These are phyloP conservation scores for Stichodactyla helianthus DNA, from an alignment of 64 coral and sea anemone species.

Conservation along the genomic window DNA sequence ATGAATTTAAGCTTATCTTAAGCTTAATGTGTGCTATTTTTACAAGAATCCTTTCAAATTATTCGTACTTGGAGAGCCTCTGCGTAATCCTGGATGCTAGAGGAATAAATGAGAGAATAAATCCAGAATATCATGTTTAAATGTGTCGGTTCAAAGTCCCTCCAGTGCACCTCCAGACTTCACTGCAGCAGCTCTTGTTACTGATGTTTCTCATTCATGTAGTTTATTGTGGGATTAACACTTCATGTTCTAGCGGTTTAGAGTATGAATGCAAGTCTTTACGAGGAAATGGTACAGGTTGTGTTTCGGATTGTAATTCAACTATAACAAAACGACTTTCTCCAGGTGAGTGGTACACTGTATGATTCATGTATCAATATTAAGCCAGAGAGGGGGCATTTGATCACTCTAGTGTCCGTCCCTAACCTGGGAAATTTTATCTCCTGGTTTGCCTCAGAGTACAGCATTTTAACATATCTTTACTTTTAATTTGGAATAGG, in stretches of 20 bases:
- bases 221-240: not conserved
- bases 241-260: not conserved
- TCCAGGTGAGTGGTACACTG: not conserved
- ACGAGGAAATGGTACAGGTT: not conserved
- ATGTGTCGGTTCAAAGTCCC: not conserved
- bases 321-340: not conserved
- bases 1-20: no score
- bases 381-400: no score
- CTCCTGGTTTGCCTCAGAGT: no score
- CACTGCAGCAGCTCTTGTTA: not conserved
- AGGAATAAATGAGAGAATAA: not conserved
- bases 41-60: no score
- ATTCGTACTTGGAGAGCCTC: no score
- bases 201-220: not conserved
- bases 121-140: not conserved
- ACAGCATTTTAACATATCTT: no score
- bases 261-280: slow-evolving; percentile 5
- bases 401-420: not conserved
- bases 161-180: not conserved
- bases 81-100: no score
- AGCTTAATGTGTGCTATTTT: no score
- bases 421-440: no score
- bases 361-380: not conserved
- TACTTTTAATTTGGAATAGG: no score
- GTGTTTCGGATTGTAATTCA: not conserved